Evolutionary conservation across 92 coral and sea anemone genomes (phyloP), one percentile per base, ranked within the genome.

Genomic region (Palythoa caribaeorum): DNA sequence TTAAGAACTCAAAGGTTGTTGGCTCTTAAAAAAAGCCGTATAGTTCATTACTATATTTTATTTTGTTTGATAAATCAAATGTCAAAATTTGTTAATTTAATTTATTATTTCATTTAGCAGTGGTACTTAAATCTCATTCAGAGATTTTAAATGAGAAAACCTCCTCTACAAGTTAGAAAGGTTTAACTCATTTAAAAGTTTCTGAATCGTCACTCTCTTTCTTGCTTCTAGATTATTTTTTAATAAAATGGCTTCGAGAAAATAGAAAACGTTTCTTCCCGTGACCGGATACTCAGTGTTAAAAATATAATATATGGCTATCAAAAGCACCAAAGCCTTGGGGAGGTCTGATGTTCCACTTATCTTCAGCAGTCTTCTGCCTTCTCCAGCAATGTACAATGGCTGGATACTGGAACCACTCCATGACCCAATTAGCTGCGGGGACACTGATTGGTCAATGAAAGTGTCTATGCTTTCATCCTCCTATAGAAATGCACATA

Each of bases 361-460:
- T 38, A 62, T 21, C 69, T 62, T 62, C 3, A 62, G 69, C 21
- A 62, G 20, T 21, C 39, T 16, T 5, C 38, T 66, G 4, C 91
- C 88, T 63, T 88, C 91, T 83, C 44, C 91, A 83, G 88, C 88
- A 39, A 88, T 83, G 51, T 88, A 88, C 19, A 83, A 76, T 40
- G 88, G 88, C 52, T 71, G 39, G 19, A 80, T 50, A 9, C 37
- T 36, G 1, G 80, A 54, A 40, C 38, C 13, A 36, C 74, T 39
- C 39, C 91, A 70, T 10, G 70, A 79, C 14, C 92, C 89, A 40
- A 84, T 81, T 10, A 89, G 47, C 38, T 14, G 47, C 12, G 89
- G 89, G 36, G 65, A 39, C 0, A 84, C 76, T 5, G 92, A 19
- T 63, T 54, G 55, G n/a, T 19, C 50, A 28, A 73, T 84, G 5